Evolutionary conservation across 2,113 vertebrate genomes (phyloP).

Genomic region (Ceyx cyanopectus): DNA sequence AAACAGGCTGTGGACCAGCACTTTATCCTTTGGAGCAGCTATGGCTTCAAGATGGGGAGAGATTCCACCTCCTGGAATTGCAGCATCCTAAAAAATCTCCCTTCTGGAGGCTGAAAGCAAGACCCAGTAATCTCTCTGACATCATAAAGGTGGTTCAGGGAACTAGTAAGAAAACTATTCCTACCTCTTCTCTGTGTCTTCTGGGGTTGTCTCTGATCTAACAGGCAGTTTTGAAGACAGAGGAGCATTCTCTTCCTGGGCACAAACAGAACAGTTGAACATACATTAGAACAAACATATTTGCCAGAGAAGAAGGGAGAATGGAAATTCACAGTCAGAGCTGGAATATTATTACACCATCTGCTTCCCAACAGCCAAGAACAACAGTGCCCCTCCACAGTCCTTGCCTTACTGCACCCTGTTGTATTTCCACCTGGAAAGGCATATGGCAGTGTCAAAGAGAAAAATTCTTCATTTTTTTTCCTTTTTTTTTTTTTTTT

Average conservation of each 20-base stretch:
- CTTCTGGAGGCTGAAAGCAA: background rate
- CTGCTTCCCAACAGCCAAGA: conserved; percentile 12
- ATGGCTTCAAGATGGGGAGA: background rate
- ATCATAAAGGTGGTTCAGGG: background rate
- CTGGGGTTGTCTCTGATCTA: background rate
- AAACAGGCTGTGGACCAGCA: background rate
- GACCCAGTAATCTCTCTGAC: background rate
- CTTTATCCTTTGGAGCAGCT: background rate
- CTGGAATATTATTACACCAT: conserved; percentile 20
- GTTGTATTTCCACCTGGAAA: conserved; percentile 63
- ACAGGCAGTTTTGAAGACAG: background rate
- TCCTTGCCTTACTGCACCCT: conserved; percentile 17
- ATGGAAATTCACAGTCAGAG: conserved; percentile 37
- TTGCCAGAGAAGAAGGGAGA: conserved; percentile 6
- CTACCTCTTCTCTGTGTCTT: background rate
- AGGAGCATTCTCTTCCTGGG: background rate
- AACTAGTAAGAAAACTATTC: background rate
- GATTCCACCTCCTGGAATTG: background rate
- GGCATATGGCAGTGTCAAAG: conserved; percentile 44
- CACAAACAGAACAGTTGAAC: background rate
- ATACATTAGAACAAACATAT: background rate
- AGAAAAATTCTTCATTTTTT: background rate
- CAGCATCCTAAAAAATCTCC: background rate
- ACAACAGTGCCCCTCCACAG: conserved; percentile 10
- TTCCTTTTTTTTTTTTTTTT: background rate